phyloP scores from a whole-genome alignment of 2,113 vertebrate genomes.

The Leptobrachium ailaonicum region DNA sequence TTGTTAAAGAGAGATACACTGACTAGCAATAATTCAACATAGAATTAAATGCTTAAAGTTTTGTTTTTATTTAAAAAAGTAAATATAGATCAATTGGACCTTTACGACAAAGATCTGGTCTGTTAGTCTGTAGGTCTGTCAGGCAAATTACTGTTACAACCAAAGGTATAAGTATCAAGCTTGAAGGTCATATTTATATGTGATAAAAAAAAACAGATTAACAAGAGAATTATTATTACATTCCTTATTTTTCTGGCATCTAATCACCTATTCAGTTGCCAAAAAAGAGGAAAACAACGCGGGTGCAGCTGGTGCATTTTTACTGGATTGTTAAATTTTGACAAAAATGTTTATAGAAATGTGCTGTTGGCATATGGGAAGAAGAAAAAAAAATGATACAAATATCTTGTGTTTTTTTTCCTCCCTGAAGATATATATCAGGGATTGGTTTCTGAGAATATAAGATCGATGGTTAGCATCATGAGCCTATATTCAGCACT shows the following conservation, averaged over 20 bases:
- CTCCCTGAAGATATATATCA: conserved; percentile 37
- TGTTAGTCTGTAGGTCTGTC: too few relatives aligned
- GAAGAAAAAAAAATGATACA: not conserved
- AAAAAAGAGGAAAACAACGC: not conserved
- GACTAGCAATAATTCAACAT: too few relatives aligned
- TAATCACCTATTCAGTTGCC: not conserved
- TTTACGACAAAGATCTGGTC: too few relatives aligned
- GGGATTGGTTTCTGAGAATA: conserved; percentile 34
- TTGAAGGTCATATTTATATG: not conserved
- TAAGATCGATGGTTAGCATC: conserved; percentile 31
- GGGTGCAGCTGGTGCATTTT: not conserved
- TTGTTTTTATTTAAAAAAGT: too few relatives aligned
- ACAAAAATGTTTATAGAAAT: conserved; percentile 32
- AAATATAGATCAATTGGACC: too few relatives aligned
- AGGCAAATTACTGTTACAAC: too few relatives aligned
- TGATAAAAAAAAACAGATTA: not conserved
- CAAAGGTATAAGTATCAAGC: too few relatives aligned
- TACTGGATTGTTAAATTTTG: conserved; percentile 16
- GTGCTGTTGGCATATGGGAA: conserved; percentile 14
- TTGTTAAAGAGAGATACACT: too few relatives aligned
- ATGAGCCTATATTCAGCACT: conserved; percentile 33
- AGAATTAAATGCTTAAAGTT: too few relatives aligned
- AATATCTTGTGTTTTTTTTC: not conserved
- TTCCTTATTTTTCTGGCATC: not conserved
- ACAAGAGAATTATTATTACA: not conserved